These are phyloP conservation scores for Machimus atricapillus DNA, from an alignment of 2,888 invertebrate genomes.

Conservation along the genomic window DNA sequence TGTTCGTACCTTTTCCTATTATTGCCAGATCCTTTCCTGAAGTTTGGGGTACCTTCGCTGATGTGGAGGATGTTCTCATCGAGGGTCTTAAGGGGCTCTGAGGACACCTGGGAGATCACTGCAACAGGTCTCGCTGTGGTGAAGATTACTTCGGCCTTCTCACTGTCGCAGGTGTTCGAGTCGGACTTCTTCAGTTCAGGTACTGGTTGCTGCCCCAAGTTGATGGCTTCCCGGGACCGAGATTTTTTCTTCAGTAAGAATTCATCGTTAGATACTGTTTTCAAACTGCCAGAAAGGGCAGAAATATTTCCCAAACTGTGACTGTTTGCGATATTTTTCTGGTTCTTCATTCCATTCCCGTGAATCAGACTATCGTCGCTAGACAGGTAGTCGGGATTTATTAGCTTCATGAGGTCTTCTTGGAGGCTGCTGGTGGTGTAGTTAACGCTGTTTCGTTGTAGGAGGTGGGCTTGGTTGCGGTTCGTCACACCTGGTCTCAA, in stretches of 20 bases:
- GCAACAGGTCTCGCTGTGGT: conserved; percentile 73
- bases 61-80: conserved; percentile 48
- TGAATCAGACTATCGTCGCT: conserved; percentile 52
- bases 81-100: conserved; percentile 56
- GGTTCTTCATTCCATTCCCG: conserved; percentile 44
- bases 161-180: conserved; percentile 14
- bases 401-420: conserved; percentile 86
- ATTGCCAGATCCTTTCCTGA: conserved; percentile 17
- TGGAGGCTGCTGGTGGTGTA: conserved; percentile 67
- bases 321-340: conserved; percentile 49
- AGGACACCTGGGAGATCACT: conserved; percentile 65
- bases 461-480: conserved; percentile 62
- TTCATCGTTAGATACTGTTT: conserved; percentile 48
- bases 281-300: conserved; percentile 45
- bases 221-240: conserved; percentile 52
- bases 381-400: conserved; percentile 76
- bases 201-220: conserved; percentile 52
- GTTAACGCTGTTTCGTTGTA: conserved; percentile 55
- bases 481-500: conserved; percentile 64
- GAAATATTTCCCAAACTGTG: conserved; percentile 52
- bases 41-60: conserved; percentile 56
- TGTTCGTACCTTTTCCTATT: conserved; percentile 43
- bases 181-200: conserved; percentile 50
- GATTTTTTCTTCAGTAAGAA: conserved; percentile 50
- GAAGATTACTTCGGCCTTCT: conserved; percentile 66